Conservation (phyloP, 2,888 invertebrate genomes). For the Heteropelma amictum region DNA sequence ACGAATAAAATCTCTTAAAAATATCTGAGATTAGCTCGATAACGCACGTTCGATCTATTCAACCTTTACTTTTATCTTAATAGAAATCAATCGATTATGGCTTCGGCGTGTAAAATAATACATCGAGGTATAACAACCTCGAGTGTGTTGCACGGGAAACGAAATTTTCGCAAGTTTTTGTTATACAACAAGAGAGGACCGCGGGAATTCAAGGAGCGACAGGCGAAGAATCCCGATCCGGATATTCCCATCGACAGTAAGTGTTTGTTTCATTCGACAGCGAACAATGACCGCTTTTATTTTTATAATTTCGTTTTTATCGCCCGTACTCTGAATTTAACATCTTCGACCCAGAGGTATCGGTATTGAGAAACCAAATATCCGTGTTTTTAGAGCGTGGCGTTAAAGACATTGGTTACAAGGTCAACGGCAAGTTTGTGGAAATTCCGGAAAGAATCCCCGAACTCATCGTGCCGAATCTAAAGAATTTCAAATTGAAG, state of each 20-base stretch:
- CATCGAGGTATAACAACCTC: constrained; percentile 80
- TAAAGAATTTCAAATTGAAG: constrained; percentile 90
- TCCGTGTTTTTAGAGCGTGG: constrained; percentile 83
- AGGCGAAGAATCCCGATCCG: constrained; percentile 79
- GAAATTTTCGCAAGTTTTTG: constrained; percentile 90
- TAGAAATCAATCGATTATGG: constrained; percentile 55
- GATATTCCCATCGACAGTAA: constrained; percentile 84
- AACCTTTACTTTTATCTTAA: neutral
- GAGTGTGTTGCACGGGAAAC: constrained; percentile 82
- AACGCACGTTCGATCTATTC: neutral
- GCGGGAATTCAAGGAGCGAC: constrained; percentile 82
- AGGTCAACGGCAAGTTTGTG: constrained; percentile 79
- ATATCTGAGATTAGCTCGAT: no score
- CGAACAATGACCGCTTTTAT: no score
- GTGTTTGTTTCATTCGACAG: constrained; percentile 56
- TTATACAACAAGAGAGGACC: constrained; percentile 88
- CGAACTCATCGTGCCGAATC: constrained; percentile 93
- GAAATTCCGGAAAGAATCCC: constrained; percentile 93
- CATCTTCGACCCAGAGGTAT: no score
- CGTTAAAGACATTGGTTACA: constrained; percentile 83
- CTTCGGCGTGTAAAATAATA: constrained; percentile 69
- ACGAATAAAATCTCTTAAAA: no score
- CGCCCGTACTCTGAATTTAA: no score
- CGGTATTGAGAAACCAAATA: no score
- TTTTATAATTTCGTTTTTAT: no score